Evolutionary conservation across 1,140 invertebrate genomes (phyloP).

Genomic region (Drosophila rufa): DNA sequence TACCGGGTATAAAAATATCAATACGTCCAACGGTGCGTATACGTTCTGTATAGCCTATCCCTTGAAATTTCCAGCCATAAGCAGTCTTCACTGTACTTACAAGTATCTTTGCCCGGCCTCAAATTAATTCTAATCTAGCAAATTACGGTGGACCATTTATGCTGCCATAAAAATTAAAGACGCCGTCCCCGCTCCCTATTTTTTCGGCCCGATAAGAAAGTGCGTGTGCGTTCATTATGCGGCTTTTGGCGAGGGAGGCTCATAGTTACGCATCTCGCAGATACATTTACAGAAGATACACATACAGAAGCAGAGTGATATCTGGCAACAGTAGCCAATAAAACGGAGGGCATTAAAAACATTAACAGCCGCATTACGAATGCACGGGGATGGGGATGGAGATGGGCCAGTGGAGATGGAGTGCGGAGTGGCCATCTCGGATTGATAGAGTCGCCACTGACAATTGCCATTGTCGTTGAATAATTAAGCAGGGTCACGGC

Average conservation of each 20-base stretch:
- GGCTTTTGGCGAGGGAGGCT: constrained; percentile 26
- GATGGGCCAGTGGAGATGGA: constrained; percentile 21
- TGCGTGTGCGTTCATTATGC: constrained; percentile 68
- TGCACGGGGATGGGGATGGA: constrained; percentile 35
- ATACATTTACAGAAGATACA: constrained; percentile 36
- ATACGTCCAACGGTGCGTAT: no score
- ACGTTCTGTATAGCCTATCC: background rate
- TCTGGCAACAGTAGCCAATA: constrained; percentile 63
- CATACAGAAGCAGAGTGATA: constrained; percentile 5
- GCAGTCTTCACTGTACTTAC: constrained; percentile 24
- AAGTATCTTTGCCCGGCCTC: constrained; percentile 34
- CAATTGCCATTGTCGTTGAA: constrained; percentile 63
- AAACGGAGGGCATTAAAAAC: constrained; percentile 74
- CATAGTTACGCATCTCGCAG: constrained; percentile 56
- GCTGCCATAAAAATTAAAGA: constrained; percentile 81
- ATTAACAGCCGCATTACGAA: constrained; percentile 76
- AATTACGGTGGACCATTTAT: constrained; percentile 79
- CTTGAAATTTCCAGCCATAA: background rate
- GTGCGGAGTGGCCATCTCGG: constrained; percentile 35
- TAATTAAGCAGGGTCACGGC: constrained; percentile 63
- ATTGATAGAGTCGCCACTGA: constrained; percentile 54
- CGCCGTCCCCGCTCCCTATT: constrained; percentile 23
- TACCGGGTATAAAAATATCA: no score
- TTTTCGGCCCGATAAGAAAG: constrained; percentile 54
- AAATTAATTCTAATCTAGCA: constrained; percentile 82